A percentile compares a stretch with the other conserved stretches of the same genome.
Evolutionary conservation across 2,797 vertebrate genomes (phyloP).

Genomic region (Sciaenops ocellatus): DNA sequence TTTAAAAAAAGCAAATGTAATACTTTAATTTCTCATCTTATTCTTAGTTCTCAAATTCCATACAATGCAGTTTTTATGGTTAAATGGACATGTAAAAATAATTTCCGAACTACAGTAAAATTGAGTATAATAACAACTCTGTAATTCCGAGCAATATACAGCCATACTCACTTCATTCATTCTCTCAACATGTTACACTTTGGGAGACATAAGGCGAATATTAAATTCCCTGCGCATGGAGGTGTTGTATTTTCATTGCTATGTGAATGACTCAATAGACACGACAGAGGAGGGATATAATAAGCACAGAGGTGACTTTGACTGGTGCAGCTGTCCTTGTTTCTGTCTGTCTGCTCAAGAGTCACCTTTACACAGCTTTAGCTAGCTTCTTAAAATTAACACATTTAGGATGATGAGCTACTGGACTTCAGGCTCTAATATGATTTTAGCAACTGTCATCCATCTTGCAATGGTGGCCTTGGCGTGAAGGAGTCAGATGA

Average conservation of each 20-base stretch:
- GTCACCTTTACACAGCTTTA: slow-evolving; percentile 49
- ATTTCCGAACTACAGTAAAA: slow-evolving; percentile 9
- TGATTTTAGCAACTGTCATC: slow-evolving; percentile 61
- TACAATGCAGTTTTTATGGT: neutral
- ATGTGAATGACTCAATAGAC: slow-evolving; percentile 54
- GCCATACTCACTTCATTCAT: neutral
- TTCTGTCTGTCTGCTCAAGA: slow-evolving; percentile 56
- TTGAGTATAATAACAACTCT: slow-evolving; percentile 15
- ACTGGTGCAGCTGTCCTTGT: slow-evolving; percentile 63
- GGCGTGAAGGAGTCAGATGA: slow-evolving; percentile 36
- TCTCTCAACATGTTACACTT: slow-evolving; percentile 19
- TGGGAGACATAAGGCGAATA: slow-evolving; percentile 39
- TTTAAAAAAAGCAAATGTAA: neutral
- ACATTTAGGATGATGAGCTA: slow-evolving; percentile 58
- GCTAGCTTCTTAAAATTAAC: slow-evolving; percentile 48
- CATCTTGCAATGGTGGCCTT: slow-evolving; percentile 55
- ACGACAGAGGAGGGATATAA: slow-evolving; percentile 42
- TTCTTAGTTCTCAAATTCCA: neutral
- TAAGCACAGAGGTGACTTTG: slow-evolving; percentile 71
- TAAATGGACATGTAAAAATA: neutral
- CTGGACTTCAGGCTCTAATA: slow-evolving; percentile 50
- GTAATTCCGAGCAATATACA: slow-evolving; percentile 3
- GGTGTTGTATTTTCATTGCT: slow-evolving; percentile 44
- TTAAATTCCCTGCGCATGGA: slow-evolving; percentile 30
- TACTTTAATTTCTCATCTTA: neutral